Base-by-base conservation (phyloP, 1,140 invertebrate species). In the Bombus huntii region DNA sequence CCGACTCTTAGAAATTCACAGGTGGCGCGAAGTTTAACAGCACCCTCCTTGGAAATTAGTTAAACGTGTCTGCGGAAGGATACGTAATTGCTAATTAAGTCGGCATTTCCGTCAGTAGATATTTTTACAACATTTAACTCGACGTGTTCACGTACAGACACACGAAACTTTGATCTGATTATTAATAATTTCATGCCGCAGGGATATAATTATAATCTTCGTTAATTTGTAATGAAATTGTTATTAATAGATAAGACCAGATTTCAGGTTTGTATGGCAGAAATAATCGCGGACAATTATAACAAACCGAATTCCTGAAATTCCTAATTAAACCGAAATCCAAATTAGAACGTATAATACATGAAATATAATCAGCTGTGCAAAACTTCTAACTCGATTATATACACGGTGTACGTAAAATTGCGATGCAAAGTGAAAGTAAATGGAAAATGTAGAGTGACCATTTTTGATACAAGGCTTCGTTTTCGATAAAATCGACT, bases 1-100 rank as follows among this genome's bases (percentile, higher is more conserved):
- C n/a, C n/a, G 42, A 39, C 39, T 44, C 72, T 44, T 74, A 74
- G 72, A 74, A 74, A 74, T 74, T 44, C 18, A 18, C 42, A 74
- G 18, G n/a, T 74, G 28, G 42, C 42, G 42, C 28, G 28, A 74
- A 74, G 72, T 74, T 74, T 31, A n/a, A n/a, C 37, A 72, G 13
- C 37, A 31, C 1, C 28, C 10, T 22, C 8, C 15, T n/a, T 31
- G 6, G 72, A 74, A 74, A 74, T 74, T 74, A 74, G 42, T 74
- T 47, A 31, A 74, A n/a, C n/a, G 15, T 39, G 42, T 74, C 72
- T 47, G n/a, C 42, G 39, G 42, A 74, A 74, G 44, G 18, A 47
- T 28, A 10, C 42, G 42, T 31, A 74, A 74, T 47, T 47, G 18
- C 39, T 47, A 73, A 31, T 44, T 73, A 74, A 74, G 18, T 28